A percentile compares a stretch with the other conserved stretches of the same genome.
Evolutionary conservation across 2,888 invertebrate genomes (phyloP).

Genomic region (Pristionchus fissidentatus): DNA sequence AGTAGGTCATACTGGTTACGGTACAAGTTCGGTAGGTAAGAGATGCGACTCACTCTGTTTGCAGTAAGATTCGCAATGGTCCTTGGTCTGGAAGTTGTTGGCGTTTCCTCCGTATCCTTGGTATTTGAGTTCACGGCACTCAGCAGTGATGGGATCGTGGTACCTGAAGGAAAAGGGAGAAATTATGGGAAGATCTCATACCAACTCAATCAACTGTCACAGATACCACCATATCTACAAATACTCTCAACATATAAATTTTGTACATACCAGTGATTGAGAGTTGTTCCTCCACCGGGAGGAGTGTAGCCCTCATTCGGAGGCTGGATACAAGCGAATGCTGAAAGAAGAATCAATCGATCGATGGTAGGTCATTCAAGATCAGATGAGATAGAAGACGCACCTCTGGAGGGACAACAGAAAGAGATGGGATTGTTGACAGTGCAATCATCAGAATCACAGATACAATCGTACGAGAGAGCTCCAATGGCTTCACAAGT

Average conservation of each 20-base stretch:
- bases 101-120: constrained; percentile 74
- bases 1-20: too few relatives aligned
- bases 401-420: constrained; percentile 75
- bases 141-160: constrained; percentile 73
- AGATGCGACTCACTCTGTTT: constrained; percentile 70
- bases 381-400: background rate
- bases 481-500: constrained; percentile 75
- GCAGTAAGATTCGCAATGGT: constrained; percentile 75
- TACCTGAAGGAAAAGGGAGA: constrained; percentile 50
- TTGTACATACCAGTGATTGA: constrained; percentile 70
- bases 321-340: constrained; percentile 74
- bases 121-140: constrained; percentile 73
- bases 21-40: background rate
- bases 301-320: constrained; percentile 74
- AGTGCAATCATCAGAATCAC: constrained; percentile 74
- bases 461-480: constrained; percentile 74
- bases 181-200: background rate
- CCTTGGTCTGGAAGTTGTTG: constrained; percentile 74
- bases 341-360: constrained; percentile 56
- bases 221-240: background rate
- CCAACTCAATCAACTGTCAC: background rate
- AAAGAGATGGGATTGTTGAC: constrained; percentile 75
- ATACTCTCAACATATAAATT: background rate
- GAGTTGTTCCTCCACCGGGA: constrained; percentile 73
- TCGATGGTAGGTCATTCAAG: background rate